Evolutionary conservation across 2,797 vertebrate species (phyloP), one percentile per base, ranked within the genome.

Genomic region (Hoplostethus atlanticus): DNA sequence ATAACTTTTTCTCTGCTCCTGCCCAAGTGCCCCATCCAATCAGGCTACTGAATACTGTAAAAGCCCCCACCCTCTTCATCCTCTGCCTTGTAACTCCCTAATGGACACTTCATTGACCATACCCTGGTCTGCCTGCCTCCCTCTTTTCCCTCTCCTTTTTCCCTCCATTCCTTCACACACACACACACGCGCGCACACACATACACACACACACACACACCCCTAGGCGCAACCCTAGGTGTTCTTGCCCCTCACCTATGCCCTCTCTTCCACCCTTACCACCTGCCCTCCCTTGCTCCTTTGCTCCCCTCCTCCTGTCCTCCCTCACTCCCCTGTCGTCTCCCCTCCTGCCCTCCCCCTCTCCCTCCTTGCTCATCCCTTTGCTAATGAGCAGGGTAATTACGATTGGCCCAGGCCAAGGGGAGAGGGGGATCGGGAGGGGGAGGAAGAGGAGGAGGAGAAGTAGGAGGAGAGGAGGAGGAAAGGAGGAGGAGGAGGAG

Each of bases 321-420:
- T 84, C 77, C 64, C 63, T 85, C 77, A 71, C 81, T 89, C 82
- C 85, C 80, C 64, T 71, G 76, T 79, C 73, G 84, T 25, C 77
- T 30, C 48, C 50, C n/a, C 31, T 38, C 44, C 60, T 56, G 75
- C 77, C 79, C 57, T 17, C 84, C 81, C 62, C 80, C 63, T 73
- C 65, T 80, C 78, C 60, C 66, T 64, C 55, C 54, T 55, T 84
- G 84, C 74, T 76, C 86, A 81, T 82, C 73, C 87, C 84, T 86
- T 63, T 76, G 84, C 87, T 94, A 95, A 94, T 94, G 92, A 94
- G 92, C 81, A 90, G 90, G 87, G 87, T 94, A 93, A 95, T 95
- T 94, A 94, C 42, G 81, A 77, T 85, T 83, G 82, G 89, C 83
- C 83, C 72, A 73, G 92, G 90, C 91, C 79, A 89, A 89, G 85